phyloP scores from a whole-genome alignment of 2,888 invertebrate genomes.

The Arctia plantaginis region DNA sequence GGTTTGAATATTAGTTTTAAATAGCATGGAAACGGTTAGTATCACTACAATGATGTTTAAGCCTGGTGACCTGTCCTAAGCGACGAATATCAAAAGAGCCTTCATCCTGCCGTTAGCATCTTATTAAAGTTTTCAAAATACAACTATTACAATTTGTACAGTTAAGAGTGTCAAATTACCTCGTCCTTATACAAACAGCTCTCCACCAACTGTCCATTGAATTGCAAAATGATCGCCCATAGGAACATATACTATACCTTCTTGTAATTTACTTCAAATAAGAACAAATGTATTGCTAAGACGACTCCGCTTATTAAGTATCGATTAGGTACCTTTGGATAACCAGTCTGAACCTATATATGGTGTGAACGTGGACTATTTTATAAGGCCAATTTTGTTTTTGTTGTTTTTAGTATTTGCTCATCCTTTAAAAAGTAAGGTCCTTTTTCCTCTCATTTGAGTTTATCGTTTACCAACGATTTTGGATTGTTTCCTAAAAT shows the following conservation, averaged over 20 bases:
- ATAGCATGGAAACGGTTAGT: not conserved
- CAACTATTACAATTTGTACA: not conserved
- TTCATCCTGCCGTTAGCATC: not conserved
- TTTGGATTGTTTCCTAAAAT: not conserved
- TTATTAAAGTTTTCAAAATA: not conserved
- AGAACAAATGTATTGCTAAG: conserved; percentile 1
- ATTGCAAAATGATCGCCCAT: conserved; percentile 1
- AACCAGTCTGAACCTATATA: conserved; percentile 29
- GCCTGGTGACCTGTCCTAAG: not conserved
- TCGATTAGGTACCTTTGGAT: conserved; percentile 32
- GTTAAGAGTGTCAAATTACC: not conserved
- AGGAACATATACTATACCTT: not conserved
- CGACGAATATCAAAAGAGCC: not conserved
- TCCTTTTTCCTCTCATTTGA: not conserved
- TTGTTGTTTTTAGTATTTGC: not conserved
- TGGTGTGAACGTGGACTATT: not conserved
- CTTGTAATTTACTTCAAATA: conserved; percentile 11
- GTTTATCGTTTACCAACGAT: not conserved
- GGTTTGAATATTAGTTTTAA: not conserved
- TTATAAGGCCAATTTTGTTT: not conserved
- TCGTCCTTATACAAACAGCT: not conserved
- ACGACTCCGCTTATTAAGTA: conserved; percentile 26
- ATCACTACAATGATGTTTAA: not conserved
- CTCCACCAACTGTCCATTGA: not conserved
- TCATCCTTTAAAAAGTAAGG: not conserved